Evolutionary conservation across 1,140 invertebrate species (phyloP).

Genomic region (Pseudomyrmex dendroicus): DNA sequence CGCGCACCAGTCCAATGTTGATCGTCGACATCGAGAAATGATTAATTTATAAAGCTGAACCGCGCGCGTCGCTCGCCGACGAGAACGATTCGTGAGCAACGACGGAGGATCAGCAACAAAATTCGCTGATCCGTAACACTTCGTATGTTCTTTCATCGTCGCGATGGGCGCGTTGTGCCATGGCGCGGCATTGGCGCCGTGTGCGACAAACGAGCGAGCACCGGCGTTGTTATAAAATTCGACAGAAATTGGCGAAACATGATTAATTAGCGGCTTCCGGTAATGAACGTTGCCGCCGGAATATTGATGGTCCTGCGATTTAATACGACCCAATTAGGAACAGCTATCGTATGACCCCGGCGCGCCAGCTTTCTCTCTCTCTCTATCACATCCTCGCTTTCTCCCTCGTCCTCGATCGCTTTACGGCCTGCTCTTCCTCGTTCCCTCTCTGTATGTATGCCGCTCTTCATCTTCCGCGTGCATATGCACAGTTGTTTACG

Average conservation of each 20-base stretch:
- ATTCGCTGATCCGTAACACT: background rate
- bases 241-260: conserved; percentile 61
- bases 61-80: background rate
- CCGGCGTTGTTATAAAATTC: conserved; percentile 63
- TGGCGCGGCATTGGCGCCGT: conserved; percentile 15
- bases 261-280: conserved; percentile 65
- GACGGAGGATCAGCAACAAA: conserved; percentile 4
- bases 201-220: conserved; percentile 49
- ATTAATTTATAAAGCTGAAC: conserved; percentile 59
- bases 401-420: conserved; percentile 4
- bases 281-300: conserved; percentile 65
- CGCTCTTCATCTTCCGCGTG: conserved; percentile 5
- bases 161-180: background rate
- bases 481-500: background rate
- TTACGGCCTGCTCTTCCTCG: background rate
- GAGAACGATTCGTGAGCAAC: background rate
- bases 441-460: background rate
- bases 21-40: background rate
- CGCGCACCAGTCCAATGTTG: background rate
- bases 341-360: conserved; percentile 51
- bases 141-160: conserved; percentile 21
- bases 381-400: no score
- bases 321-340: conserved; percentile 69
- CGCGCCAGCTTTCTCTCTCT: background rate
- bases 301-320: conserved; percentile 65